phyloP scores from a whole-genome alignment of 2,888 invertebrate genomes.

The Tricholauxania praeusta region DNA sequence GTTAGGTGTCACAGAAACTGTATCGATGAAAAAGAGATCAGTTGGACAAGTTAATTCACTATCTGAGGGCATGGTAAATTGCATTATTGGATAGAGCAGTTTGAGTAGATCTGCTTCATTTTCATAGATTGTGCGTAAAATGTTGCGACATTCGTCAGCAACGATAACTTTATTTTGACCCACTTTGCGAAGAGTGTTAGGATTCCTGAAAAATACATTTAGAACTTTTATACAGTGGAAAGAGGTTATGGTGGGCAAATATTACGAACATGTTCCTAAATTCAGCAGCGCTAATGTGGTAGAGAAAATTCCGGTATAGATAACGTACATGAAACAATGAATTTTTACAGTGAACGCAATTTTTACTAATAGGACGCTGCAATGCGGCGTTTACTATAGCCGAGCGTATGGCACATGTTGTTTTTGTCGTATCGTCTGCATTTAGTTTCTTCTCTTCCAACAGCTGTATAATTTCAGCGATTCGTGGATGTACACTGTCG shows the following conservation, averaged over 20 bases:
- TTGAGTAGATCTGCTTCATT: constrained; percentile 78
- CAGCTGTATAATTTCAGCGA: constrained; percentile 69
- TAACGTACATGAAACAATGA: constrained; percentile 58
- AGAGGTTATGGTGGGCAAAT: neutral
- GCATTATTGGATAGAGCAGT: constrained; percentile 79
- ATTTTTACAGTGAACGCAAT: constrained; percentile 62
- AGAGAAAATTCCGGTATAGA: constrained; percentile 60
- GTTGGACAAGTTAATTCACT: constrained; percentile 71
- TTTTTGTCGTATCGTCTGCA: constrained; percentile 57
- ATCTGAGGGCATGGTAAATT: constrained; percentile 56
- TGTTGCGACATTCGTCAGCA: constrained; percentile 77
- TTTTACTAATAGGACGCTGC: constrained; percentile 53
- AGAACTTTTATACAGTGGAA: neutral
- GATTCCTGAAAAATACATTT: constrained; percentile 36
- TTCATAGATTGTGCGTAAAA: constrained; percentile 78
- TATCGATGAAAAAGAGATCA: constrained; percentile 88
- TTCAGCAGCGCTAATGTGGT: constrained; percentile 59
- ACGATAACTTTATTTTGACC: constrained; percentile 70
- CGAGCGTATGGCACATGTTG: constrained; percentile 59
- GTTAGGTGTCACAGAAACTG: constrained; percentile 88
- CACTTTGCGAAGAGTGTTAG: constrained; percentile 38
- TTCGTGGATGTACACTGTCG: constrained; percentile 67
- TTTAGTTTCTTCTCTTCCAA: constrained; percentile 47
- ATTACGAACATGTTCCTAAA: constrained; percentile 55
- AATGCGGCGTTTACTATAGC: constrained; percentile 60